Percentiles rank a stretch among this genome's conserved stretches.
Evolutionary conservation across 2,888 invertebrate species (phyloP).

Genomic region (Mantis religiosa): DNA sequence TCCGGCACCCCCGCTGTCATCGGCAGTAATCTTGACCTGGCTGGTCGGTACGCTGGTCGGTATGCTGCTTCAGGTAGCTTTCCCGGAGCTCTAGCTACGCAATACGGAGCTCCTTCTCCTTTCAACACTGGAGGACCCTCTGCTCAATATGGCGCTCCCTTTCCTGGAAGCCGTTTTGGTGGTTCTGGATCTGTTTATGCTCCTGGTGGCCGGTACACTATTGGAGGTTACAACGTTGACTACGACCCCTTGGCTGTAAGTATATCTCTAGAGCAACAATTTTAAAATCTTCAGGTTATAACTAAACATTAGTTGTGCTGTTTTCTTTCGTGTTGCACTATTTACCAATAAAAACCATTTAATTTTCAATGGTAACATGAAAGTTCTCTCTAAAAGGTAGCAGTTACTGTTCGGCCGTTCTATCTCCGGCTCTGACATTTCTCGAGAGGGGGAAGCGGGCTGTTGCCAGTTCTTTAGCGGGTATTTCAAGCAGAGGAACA

Average conservation of each 20-base stretch:
- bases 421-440: too few relatives aligned
- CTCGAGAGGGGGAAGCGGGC: too few relatives aligned
- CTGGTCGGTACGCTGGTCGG: neutral
- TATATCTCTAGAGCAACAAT: neutral
- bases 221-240: neutral
- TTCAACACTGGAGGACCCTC: neutral
- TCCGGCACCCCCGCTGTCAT: neutral
- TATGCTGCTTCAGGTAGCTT: neutral
- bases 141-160: neutral
- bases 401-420: too few relatives aligned
- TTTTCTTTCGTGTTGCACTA: too few relatives aligned
- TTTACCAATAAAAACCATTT: too few relatives aligned
- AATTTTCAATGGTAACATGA: too few relatives aligned
- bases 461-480: too few relatives aligned
- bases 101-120: neutral
- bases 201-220: neutral
- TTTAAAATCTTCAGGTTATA: too few relatives aligned
- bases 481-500: too few relatives aligned
- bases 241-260: conserved; percentile 3
- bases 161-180: neutral
- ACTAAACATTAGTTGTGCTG: too few relatives aligned
- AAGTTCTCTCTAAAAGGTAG: too few relatives aligned
- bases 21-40: neutral
- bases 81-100: neutral
- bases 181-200: neutral